Evolutionary conservation across 2,888 invertebrate genomes (phyloP).

Genomic region (Drosophila putrida): DNA sequence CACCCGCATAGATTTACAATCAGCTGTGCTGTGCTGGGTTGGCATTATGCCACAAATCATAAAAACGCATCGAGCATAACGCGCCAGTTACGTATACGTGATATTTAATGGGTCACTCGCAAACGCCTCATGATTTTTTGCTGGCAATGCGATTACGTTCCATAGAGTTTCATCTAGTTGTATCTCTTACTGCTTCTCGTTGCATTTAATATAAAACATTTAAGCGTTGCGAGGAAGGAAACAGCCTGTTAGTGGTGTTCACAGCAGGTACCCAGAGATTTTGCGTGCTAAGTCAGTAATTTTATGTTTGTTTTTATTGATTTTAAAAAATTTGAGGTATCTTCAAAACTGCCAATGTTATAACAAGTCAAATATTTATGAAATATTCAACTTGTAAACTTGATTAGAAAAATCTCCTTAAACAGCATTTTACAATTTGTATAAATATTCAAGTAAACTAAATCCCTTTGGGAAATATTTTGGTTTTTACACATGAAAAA

Average conservation of each 20-base stretch:
- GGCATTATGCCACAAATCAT: slow-evolving; percentile 75
- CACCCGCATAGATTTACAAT: slow-evolving; percentile 77
- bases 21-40: slow-evolving; percentile 50
- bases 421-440: no score
- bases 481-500: not conserved
- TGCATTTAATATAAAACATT: slow-evolving; percentile 48
- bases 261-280: no score
- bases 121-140: slow-evolving; percentile 45
- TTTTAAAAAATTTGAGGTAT: no score
- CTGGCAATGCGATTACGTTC: slow-evolving; percentile 36
- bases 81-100: slow-evolving; percentile 64
- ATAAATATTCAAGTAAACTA: no score
- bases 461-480: not conserved
- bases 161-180: slow-evolving; percentile 19
- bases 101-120: slow-evolving; percentile 78
- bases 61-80: slow-evolving; percentile 68
- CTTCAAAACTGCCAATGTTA: no score
- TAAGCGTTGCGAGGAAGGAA: slow-evolving; percentile 5
- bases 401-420: no score
- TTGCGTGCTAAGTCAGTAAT: no score
- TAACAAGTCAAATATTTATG: no score
- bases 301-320: no score
- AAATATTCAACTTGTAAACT: no score
- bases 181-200: slow-evolving; percentile 46
- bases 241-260: no score